These are phyloP conservation scores for Sycophaga agraensis DNA, from an alignment of 1,140 invertebrate species.

Conservation along the genomic window DNA sequence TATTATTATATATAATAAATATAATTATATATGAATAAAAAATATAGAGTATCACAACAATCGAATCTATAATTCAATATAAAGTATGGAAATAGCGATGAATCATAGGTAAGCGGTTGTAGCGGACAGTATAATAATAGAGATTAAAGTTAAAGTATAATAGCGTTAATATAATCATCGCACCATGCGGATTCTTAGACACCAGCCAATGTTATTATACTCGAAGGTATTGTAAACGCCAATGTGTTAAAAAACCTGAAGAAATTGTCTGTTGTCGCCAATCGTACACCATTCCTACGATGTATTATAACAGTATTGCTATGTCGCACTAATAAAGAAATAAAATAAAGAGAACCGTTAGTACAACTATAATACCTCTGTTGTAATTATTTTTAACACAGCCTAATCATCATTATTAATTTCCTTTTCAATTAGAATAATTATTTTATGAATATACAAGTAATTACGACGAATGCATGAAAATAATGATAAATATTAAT, in stretches of 20 bases:
- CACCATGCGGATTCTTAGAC: not conserved
- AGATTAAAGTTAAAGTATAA: not conserved
- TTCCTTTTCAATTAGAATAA: too few relatives aligned
- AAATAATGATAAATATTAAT: too few relatives aligned
- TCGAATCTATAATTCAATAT: slow-evolving; percentile 20
- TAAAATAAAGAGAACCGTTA: slow-evolving; percentile 50
- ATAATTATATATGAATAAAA: too few relatives aligned
- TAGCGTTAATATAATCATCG: slow-evolving; percentile 8
- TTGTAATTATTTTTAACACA: too few relatives aligned
- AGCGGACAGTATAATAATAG: slow-evolving; percentile 2
- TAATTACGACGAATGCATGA: too few relatives aligned
- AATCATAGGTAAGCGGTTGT: slow-evolving; percentile 1
- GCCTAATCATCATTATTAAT: too few relatives aligned
- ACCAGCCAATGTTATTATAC: slow-evolving; percentile 8
- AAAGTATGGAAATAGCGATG: slow-evolving; percentile 17
- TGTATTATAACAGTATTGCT: slow-evolving; percentile 55
- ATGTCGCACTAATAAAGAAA: slow-evolving; percentile 46
- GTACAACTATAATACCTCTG: slow-evolving; percentile 35
- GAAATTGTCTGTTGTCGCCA: slow-evolving; percentile 36
- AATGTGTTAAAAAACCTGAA: slow-evolving; percentile 23
- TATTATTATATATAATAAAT: slow-evolving; percentile 10
- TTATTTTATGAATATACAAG: too few relatives aligned
- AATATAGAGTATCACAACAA: not conserved
- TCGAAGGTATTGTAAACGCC: slow-evolving; percentile 1
- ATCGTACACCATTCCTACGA: slow-evolving; percentile 55